Evolutionary conservation across 30 jellyfish, hydroid and myxozoan genomes (phyloP), one percentile per base, ranked within the genome.

Genomic region (Aurelia sp.): DNA sequence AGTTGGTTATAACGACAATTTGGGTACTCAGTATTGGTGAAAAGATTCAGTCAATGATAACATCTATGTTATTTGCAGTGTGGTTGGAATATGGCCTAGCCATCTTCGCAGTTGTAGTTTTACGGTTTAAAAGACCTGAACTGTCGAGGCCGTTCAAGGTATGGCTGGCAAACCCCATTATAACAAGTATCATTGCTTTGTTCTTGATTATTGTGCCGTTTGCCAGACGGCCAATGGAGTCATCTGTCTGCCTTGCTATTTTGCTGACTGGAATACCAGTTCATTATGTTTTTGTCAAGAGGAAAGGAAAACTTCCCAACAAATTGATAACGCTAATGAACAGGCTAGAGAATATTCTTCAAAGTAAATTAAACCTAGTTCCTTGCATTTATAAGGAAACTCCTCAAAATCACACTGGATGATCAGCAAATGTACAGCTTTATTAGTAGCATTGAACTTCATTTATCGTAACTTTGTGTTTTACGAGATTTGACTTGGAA

Each of bases 61-160:
- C 68, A 44, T 18, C 51, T 51, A 27, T 22, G 27, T 15, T 33
- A 38, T 52, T n/a, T 63, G 81, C 82, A 13, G n/a, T 63, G 8
- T 80, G 90, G 90, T 12, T 64, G 17, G 27, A 33, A 6, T 80
- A 80, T 53, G 20, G n/a, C 55, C 20, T 52, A 17, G 80, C 90
- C 16, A 62, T 50, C 19, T 63, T 80, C 50, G 61, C 71, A 35
- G 90, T 80, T 15, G 30, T 63, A 13, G 63, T 52, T 74, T 52
- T 74, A 6, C 71, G 85, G 50, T 8, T 24, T 8, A 57, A 79
- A 20, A 30, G 60, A 61, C 88, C 78, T 2, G 67, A 59, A 12
- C 38, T 77, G 18, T 40, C 65, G 11, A 77, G 88, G 38, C 90
- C 90, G 24, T 31, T 62, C 72, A 80, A 63, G 31, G 90, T 80